Evolutionary conservation across 2,113 vertebrate species (phyloP).

Genomic region (Pitta sordida): DNA sequence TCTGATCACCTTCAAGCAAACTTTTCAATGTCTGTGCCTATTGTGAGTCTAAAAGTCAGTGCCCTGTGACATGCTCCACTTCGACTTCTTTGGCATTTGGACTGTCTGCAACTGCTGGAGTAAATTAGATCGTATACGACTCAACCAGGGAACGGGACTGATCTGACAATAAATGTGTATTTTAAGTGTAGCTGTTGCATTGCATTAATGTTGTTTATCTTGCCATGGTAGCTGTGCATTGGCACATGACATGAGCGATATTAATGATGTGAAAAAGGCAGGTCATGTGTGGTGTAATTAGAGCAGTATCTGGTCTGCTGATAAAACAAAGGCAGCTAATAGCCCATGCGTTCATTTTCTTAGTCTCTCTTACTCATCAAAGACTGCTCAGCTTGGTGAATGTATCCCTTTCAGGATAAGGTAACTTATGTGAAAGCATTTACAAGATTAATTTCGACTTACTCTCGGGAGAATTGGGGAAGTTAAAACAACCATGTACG

Average conservation of each 20-base stretch:
- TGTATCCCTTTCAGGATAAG: background rate
- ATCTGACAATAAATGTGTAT: constrained; percentile 14
- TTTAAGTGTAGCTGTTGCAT: constrained; percentile 21
- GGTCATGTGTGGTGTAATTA: background rate
- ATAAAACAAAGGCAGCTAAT: background rate
- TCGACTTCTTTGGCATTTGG: constrained; percentile 1
- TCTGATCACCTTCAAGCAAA: background rate
- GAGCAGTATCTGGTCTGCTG: background rate
- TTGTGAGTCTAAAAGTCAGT: background rate
- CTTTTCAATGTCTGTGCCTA: background rate
- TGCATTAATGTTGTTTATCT: constrained; percentile 34
- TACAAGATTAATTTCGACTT: background rate
- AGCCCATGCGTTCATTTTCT: background rate
- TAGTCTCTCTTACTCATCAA: background rate
- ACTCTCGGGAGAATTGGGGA: background rate
- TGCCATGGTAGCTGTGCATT: background rate
- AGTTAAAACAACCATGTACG: background rate
- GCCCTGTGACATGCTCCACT: background rate
- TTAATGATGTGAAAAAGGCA: background rate
- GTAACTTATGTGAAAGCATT: background rate
- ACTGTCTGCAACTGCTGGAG: background rate
- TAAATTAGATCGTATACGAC: background rate
- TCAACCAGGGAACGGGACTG: background rate
- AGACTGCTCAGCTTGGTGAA: background rate
- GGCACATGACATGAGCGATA: background rate